Evolutionary conservation across 2,888 invertebrate species (phyloP), one percentile per base, ranked within the genome.

Genomic region (Hemaris fuciformis): DNA sequence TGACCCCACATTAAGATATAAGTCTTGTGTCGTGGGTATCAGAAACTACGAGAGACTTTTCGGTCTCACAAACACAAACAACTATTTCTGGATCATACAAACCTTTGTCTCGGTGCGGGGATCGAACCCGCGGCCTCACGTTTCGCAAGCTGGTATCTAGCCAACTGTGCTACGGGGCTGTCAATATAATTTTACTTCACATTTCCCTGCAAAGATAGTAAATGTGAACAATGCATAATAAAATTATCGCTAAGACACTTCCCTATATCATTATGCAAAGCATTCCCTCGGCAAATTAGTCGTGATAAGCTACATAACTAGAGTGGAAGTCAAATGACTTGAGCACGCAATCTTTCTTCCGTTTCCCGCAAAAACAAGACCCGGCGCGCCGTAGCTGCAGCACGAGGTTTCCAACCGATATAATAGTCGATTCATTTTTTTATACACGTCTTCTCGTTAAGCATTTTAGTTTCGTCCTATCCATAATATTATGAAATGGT

Each of bases 401-500:
- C 31, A 6, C 31, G 18, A 1, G 31, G 31, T 53, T 53, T 53
- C 31, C 31, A 31, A 31, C 31, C 18, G 31, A 53, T 53, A 53
- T 53, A 53, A 53, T 53, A 53, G 53, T 31, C 10, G 27, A 53
- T 53, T 18, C 53, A 53, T 53, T 53, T 53, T 48, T 48, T n/a
- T n/a, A n/a, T 48, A 18, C 25, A 15, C 1, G 27, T 53, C 1
- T 18, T 53, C 10, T 10, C 53, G 10, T 53, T 31, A 15, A 53
- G 27, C 27, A 18, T 10, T 15, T 15, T 8, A 8, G 10, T 2
- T 31, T 31, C 31, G 18, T 22, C 22, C 45, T n/a, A n/a, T n/a
- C n/a, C n/a, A n/a, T n/a, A n/a, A n/a, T n/a, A n/a, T n/a, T n/a
- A n/a, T n/a, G n/a, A n/a, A n/a, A n/a, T n/a, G n/a, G n/a, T n/a